Evolutionary conservation across 2,113 vertebrate genomes (phyloP).

Genomic region (Cacatua alba): DNA sequence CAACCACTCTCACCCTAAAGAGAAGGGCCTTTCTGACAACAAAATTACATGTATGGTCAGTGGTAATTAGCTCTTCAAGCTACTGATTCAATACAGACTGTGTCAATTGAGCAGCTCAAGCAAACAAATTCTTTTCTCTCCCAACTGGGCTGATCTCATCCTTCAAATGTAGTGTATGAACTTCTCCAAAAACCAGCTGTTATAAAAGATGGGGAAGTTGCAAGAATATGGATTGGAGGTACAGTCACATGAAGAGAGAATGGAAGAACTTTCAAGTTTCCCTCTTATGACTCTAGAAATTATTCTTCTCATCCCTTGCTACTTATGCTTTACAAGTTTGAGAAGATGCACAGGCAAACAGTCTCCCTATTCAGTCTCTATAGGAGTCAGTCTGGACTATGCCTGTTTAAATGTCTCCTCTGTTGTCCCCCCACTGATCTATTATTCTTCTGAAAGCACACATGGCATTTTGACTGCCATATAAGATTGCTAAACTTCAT

Average conservation of each 20-base stretch:
- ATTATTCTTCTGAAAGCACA: background rate
- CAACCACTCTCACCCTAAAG: background rate
- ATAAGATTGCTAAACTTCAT: background rate
- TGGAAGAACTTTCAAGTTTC: background rate
- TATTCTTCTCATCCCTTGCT: background rate
- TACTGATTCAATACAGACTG: background rate
- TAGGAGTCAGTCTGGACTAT: background rate
- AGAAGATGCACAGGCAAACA: background rate
- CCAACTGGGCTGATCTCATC: background rate
- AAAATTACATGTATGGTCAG: background rate
- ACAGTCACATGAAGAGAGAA: background rate
- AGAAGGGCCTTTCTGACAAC: background rate
- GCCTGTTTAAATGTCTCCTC: background rate
- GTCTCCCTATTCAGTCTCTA: background rate
- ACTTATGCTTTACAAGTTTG: background rate
- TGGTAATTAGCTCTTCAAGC: background rate
- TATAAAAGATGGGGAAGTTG: background rate
- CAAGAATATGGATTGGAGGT: background rate
- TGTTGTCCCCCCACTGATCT: background rate
- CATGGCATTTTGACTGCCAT: background rate
- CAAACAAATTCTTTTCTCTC: background rate
- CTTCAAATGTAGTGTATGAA: background rate
- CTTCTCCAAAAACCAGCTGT: rapidly evolving
- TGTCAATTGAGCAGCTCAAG: background rate
- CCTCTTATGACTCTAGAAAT: background rate